Base-by-base conservation (phyloP, 2,797 vertebrate species). In the Coendou prehensilis region DNA sequence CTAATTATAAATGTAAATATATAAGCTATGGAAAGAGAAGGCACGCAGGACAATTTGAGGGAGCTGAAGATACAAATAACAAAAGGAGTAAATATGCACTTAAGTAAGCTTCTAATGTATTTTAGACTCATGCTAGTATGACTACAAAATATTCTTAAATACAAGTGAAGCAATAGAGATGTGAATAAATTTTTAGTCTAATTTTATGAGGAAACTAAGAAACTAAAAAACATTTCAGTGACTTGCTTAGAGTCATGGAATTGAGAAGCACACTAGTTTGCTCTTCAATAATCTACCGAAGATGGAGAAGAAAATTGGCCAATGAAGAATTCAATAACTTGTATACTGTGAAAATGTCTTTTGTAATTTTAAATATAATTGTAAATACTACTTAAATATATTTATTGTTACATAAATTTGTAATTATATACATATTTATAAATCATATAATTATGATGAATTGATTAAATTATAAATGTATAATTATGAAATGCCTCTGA, bases 201-300 rank as follows among this genome's bases (percentile, higher is more conserved):
- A 82, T 83, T 89, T 91, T 82, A 28, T 52, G 1, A 92, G 14
- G 2, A 91, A 86, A 89, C 54, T 47, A 15, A 88, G 17, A 80
- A 14, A 15, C 13, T 63, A 6, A 88, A 91, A 79, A 84, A 26
- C 33, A 28, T 59, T 41, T 81, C 50, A 78, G 10, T 57, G 83
- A 59, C 69, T 64, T 71, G 37, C 28, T 59, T n/a, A 50, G 22
- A 63, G 22, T 88, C 15, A 23, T 45, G 28, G 80, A 14, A 47
- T 59, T 94, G 83, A 52, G 52, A 4, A 56, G 15, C 22, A 83
- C 5, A 33, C 15, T 33, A 23, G 9, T 45, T 96, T 94, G 26
- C 26, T 90, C 61, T 81, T 76, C 59, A 93, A 71, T 71, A 82
- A 54, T 71, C 23, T 93, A 78, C 20, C 22, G 33, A n/a, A 85